Evolutionary conservation across 2,888 invertebrate genomes (phyloP).

Genomic region (Polyploca ridens): DNA sequence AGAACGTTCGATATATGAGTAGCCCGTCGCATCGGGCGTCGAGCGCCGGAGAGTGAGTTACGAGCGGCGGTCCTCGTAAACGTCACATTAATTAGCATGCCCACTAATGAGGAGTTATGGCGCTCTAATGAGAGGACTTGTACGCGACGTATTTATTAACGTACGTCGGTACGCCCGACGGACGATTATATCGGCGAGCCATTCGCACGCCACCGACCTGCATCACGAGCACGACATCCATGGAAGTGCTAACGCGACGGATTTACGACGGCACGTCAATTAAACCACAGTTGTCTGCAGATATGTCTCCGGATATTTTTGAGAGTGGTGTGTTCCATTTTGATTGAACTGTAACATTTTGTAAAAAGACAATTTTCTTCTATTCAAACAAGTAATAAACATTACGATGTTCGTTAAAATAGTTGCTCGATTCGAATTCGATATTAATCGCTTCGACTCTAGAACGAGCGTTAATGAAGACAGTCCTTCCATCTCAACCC

Average conservation of each 20-base stretch:
- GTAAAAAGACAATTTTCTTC: too few species aligned
- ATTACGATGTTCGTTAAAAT: too few species aligned
- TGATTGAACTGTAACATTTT: neutral
- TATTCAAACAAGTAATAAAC: too few species aligned
- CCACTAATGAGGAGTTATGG: conserved; percentile 84
- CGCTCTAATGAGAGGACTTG: conserved; percentile 80
- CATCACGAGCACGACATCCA: conserved; percentile 17
- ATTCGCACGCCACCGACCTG: conserved; percentile 23
- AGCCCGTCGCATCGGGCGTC: conserved; percentile 16
- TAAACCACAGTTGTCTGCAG: conserved; percentile 22
- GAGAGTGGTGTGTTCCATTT: conserved; percentile 8
- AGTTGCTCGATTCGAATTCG: too few species aligned
- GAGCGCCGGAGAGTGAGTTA: conserved; percentile 38
- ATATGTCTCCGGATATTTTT: conserved; percentile 10
- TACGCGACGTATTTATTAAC: conserved; percentile 69
- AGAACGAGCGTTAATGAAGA: conserved; percentile 11
- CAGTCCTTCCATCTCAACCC: conserved; percentile 34
- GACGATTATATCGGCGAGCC: conserved; percentile 36
- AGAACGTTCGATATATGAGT: conserved; percentile 18
- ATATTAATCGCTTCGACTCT: neutral
- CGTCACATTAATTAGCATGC: conserved; percentile 83
- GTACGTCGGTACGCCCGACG: conserved; percentile 26
- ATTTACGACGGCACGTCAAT: conserved; percentile 35
- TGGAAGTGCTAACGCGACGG: conserved; percentile 46
- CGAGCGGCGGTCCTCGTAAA: conserved; percentile 71